Conservation (phyloP, 2,797 vertebrate species). For the Coilia nasus region DNA sequence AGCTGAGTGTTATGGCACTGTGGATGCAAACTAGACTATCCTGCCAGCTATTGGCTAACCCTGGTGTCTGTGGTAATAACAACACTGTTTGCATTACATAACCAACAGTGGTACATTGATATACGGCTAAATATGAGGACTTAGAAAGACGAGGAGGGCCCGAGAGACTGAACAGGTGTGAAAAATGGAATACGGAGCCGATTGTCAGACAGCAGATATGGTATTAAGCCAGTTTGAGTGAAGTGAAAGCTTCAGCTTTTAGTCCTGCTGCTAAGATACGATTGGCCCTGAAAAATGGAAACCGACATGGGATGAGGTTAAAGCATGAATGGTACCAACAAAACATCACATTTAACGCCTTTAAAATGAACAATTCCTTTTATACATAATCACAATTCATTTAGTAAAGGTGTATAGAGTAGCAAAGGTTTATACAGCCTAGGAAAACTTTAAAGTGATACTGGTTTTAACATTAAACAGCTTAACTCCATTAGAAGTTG, state of each 20-base stretch:
- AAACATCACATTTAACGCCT: background rate
- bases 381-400: background rate
- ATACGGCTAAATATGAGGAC: conserved; percentile 64
- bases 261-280: conserved; percentile 35
- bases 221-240: conserved; percentile 35
- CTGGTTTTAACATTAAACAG: background rate
- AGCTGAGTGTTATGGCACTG: conserved; percentile 70
- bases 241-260: conserved; percentile 51
- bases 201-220: conserved; percentile 34
- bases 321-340: background rate
- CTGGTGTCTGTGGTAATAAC: conserved; percentile 69
- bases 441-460: background rate
- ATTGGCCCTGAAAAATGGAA: background rate
- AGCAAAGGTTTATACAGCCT: background rate
- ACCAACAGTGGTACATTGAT: conserved; percentile 57
- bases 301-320: background rate
- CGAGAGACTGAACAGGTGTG: conserved; percentile 25
- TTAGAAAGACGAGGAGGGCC: conserved; percentile 61
- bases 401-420: background rate
- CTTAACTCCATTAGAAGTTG: background rate
- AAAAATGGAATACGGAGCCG: conserved; percentile 39
- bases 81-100: conserved; percentile 80
- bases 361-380: background rate
- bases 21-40: conserved; percentile 39
- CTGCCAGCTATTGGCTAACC: conserved; percentile 58